These are phyloP conservation scores for Nylanderia fulva DNA, from an alignment of 1,140 invertebrate genomes.

Conservation along the genomic window DNA sequence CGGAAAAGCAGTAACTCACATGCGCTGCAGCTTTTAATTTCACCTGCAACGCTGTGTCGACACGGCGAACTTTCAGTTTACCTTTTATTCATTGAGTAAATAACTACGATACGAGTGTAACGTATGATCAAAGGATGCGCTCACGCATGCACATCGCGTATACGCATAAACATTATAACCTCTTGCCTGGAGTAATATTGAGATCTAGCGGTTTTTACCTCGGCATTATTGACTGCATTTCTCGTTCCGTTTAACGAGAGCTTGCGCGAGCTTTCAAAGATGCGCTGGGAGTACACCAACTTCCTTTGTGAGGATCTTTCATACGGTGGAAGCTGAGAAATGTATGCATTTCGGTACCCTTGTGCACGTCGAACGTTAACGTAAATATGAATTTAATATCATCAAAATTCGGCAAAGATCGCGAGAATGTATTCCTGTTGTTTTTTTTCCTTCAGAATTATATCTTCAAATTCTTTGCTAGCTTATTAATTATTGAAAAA, in stretches of 20 bases:
- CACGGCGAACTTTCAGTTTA: not conserved
- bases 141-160: not conserved
- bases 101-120: not conserved
- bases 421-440: not conserved
- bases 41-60: not conserved
- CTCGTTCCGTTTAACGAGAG: constrained; percentile 28
- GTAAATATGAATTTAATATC: constrained; percentile 34
- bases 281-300: constrained; percentile 4
- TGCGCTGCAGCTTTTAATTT: constrained; percentile 9
- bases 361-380: not conserved
- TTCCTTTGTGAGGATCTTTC: constrained; percentile 27
- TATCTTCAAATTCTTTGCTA: not conserved
- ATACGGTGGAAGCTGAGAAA: not conserved
- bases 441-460: too few relatives aligned
- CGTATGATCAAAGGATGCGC: not conserved
- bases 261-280: constrained; percentile 20
- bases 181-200: constrained; percentile 18
- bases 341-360: not conserved
- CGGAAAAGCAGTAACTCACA: not conserved
- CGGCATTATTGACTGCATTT: constrained; percentile 47
- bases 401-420: not conserved
- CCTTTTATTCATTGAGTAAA: constrained; percentile 31
- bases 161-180: not conserved
- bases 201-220: constrained; percentile 11
- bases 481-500: not conserved